phyloP scores from a whole-genome alignment of 2,888 invertebrate genomes.

The Asteroscopus sphinx region DNA sequence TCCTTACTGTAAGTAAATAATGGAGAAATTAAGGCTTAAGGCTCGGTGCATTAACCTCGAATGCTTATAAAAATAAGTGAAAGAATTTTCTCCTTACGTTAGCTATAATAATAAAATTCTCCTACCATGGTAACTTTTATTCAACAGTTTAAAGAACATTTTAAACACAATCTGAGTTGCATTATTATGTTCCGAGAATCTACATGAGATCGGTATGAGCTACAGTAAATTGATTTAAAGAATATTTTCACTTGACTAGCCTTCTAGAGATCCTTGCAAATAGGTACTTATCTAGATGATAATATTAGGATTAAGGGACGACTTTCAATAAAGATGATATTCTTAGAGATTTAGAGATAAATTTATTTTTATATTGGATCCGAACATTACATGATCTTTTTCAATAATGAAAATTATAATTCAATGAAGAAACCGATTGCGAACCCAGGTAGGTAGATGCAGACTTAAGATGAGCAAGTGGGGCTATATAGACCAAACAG shows the following conservation, averaged over 20 bases:
- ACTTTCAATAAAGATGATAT: neutral
- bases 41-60: slow-evolving; percentile 21
- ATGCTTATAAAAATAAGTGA: slow-evolving; percentile 16
- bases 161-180: neutral
- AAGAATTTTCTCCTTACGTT: slow-evolving; percentile 8
- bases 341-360: slow-evolving; percentile 8
- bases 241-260: slow-evolving; percentile 18
- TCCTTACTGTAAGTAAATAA: slow-evolving; percentile 10
- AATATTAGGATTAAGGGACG: neutral
- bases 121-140: slow-evolving; percentile 14
- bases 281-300: neutral
- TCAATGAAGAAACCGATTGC: too few relatives aligned
- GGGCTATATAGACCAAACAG: too few relatives aligned
- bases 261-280: slow-evolving; percentile 7
- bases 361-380: slow-evolving; percentile 18
- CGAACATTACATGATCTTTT: neutral
- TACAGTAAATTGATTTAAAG: slow-evolving; percentile 26
- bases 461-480: too few relatives aligned
- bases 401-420: too few relatives aligned
- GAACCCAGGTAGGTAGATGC: too few relatives aligned
- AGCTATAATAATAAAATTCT: too few relatives aligned
- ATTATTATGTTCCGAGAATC: slow-evolving; percentile 5
- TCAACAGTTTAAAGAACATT: slow-evolving; percentile 8
- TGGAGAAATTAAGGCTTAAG: slow-evolving; percentile 15
- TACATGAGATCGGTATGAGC: slow-evolving; percentile 4